Percentiles rank a stretch among this genome's conserved stretches.
Evolutionary conservation across 2,113 vertebrate species (phyloP).

Genomic region (Furnarius figulus): DNA sequence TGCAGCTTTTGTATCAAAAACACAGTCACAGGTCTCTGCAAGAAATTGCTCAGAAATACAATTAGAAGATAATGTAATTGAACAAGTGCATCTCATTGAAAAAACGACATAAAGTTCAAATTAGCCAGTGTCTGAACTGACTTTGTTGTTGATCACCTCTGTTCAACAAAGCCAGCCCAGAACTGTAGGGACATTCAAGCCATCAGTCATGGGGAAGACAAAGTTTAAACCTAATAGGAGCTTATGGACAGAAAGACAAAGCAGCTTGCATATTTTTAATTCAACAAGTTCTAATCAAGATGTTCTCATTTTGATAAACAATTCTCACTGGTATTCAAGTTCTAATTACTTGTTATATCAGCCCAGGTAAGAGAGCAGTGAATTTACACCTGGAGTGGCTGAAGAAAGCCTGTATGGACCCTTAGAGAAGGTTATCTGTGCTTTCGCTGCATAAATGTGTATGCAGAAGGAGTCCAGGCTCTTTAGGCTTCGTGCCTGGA

Average conservation of each 20-base stretch:
- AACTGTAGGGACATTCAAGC: neutral
- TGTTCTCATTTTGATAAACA: neutral
- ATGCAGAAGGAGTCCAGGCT: neutral
- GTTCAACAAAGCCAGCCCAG: neutral
- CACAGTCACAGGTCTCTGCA: neutral
- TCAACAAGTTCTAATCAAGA: neutral
- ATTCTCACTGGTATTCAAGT: neutral
- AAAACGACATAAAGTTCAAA: neutral
- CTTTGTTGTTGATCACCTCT: neutral
- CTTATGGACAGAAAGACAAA: neutral
- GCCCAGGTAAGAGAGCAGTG: neutral
- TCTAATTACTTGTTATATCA: neutral
- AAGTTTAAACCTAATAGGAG: neutral
- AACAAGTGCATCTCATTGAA: neutral
- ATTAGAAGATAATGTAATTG: constrained; percentile 2
- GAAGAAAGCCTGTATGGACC: neutral
- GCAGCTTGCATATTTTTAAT: neutral
- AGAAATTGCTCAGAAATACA: constrained; percentile 34
- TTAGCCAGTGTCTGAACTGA: neutral
- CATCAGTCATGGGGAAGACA: neutral
- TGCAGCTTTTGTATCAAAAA: neutral
- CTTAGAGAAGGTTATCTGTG: neutral
- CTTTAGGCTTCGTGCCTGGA: neutral
- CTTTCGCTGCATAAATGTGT: neutral
- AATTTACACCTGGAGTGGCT: neutral